Conservation (phyloP, 2,797 vertebrate genomes). For the Peromyscus aztecus region DNA sequence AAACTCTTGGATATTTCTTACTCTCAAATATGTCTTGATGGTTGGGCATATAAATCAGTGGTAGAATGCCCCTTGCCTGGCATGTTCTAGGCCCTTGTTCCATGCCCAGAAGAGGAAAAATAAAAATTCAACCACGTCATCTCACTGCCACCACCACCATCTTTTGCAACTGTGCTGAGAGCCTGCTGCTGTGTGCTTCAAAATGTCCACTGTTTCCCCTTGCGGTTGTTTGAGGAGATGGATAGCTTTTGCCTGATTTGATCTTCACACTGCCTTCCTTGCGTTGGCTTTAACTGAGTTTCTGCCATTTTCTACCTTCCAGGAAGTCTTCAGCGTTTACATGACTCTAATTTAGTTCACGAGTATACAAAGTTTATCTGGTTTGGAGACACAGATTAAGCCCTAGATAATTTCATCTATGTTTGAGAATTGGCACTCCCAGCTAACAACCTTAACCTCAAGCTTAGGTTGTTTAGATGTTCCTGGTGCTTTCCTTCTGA, state of each 20-base stretch:
- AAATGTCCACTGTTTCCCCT: slow-evolving; percentile 8
- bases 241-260: background rate
- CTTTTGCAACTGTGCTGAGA: background rate
- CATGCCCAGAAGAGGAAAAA: background rate
- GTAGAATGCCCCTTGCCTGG: background rate
- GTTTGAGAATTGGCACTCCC: slow-evolving; percentile 21
- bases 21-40: background rate
- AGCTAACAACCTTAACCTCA: slow-evolving; percentile 26
- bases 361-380: slow-evolving; percentile 41
- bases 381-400: background rate
- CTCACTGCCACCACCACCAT: background rate
- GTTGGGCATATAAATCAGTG: background rate
- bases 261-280: slow-evolving; percentile 2
- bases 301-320: slow-evolving; percentile 62
- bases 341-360: slow-evolving; percentile 25
- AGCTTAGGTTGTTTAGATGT: background rate
- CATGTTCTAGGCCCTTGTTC: background rate
- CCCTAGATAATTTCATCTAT: slow-evolving; percentile 52
- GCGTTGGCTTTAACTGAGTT: background rate
- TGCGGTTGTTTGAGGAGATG: slow-evolving; percentile 1
- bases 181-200: background rate
- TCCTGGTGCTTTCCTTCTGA: slow-evolving; percentile 59
- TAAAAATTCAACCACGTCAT: background rate
- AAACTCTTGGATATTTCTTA: background rate
- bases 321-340: slow-evolving; percentile 45